Base-by-base conservation (phyloP, 2,113 vertebrate species). In the Aptenodytes forsteri region DNA sequence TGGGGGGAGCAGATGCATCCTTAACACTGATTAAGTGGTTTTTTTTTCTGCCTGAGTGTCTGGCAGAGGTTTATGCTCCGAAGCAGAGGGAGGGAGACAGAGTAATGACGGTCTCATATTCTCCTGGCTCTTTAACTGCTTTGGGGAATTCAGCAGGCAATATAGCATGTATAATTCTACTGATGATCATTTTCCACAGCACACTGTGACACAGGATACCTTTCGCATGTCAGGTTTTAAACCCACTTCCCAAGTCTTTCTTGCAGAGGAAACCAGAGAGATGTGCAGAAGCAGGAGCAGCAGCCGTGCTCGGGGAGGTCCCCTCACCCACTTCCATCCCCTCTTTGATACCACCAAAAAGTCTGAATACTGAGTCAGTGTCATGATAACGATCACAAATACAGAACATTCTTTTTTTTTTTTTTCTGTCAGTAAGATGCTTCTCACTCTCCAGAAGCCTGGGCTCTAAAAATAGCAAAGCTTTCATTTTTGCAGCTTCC, bases 21-120 rank as follows among this genome's bases (percentile, higher is more conserved):
- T 97, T 98, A 98, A 98, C 97, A 95, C 97, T 98, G 98, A 98
- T 98, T 98, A 98, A 98, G 97, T 98, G 95, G 14, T 6, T 6
- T 97, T 98, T 98, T 97, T 97, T 98, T 98, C 97, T 97, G 96
- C 97, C 96, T 97, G 93, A 97, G 76, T 97, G 97, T 98, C 98
- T 98, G 97, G 97, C 90, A 93, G 94, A 97, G 97, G 97, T 97
- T 97, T 97, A 85, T 93, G 83, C 94, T 97, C 83, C 47, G 23
- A 96, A 95, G 72, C 83, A 78, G 88, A 94, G 96, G 88, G 93
- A 92, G 90, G 79, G 92, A 98, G 93, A 86, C 59, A 91, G 72
- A 78, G 70, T 94, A 97, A 97, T 97, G 96, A 96, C 96, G 96
- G 93, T 34, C 89, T 97, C 27, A 13, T 92, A 92, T 92, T 97